These are phyloP conservation scores for Sclerodermus sp. DNA, from an alignment of 2,888 invertebrate genomes.

Conservation along the genomic window DNA sequence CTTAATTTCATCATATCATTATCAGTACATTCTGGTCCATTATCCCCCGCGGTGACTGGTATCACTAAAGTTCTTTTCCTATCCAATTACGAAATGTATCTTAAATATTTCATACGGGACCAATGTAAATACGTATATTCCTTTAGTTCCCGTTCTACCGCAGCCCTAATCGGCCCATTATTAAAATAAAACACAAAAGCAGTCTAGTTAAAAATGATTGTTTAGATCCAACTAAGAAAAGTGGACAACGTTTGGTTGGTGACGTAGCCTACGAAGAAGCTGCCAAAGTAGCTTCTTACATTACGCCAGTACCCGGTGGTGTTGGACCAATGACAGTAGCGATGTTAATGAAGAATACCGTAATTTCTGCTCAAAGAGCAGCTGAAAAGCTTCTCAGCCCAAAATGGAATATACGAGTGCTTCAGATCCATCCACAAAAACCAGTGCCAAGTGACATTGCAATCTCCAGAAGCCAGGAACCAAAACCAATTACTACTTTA, in stretches of 20 bases:
- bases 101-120: too few relatives aligned
- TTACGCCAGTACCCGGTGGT: conserved; percentile 95
- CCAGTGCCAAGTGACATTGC: conserved; percentile 94
- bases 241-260: conserved; percentile 86
- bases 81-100: too few relatives aligned
- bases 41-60: too few relatives aligned
- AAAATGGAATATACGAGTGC: conserved; percentile 73
- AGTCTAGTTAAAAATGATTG: conserved; percentile 6
- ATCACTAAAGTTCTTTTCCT: too few relatives aligned
- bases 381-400: conserved; percentile 63
- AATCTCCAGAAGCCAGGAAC: conserved; percentile 85
- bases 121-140: too few relatives aligned
- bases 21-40: too few relatives aligned
- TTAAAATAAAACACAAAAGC: too few relatives aligned
- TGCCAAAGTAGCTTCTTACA: conserved; percentile 76
- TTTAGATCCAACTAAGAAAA: conserved; percentile 74
- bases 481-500: conserved; percentile 77
- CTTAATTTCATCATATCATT: too few relatives aligned
- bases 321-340: conserved; percentile 99
- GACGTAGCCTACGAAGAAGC: conserved; percentile 90
- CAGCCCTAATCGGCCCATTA: too few relatives aligned
- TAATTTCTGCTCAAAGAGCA: conserved; percentile 74
- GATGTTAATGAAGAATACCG: conserved; percentile 95
- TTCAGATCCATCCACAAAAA: conserved; percentile 65
- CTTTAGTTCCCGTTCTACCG: too few relatives aligned